Percentiles rank a stretch among this genome's conserved stretches.
Evolutionary conservation across 2,113 vertebrate species (phyloP).

Genomic region (Pollachius pollachius): DNA sequence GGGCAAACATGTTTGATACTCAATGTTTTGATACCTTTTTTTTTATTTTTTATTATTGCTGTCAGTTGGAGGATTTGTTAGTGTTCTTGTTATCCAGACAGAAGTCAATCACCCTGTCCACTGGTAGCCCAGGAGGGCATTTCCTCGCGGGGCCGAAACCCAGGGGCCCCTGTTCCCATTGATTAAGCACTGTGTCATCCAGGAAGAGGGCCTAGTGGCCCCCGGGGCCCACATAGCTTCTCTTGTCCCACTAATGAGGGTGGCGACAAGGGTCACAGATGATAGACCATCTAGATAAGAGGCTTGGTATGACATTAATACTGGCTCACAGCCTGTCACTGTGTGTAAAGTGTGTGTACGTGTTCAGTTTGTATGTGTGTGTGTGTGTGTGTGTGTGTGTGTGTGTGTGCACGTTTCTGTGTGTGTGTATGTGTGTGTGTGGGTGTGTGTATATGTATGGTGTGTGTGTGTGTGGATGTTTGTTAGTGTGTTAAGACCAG

Average conservation of each 20-base stretch:
- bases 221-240: conserved; percentile 51
- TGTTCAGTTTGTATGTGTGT: conserved; percentile 22
- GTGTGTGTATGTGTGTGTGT: too few species aligned
- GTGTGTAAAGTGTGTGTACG: conserved; percentile 8
- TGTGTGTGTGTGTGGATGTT: too few species aligned
- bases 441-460: too few species aligned
- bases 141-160: conserved; percentile 14
- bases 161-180: conserved; percentile 40
- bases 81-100: too few species aligned
- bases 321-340: conserved; percentile 56
- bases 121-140: not conserved
- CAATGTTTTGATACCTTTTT: too few species aligned
- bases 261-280: conserved; percentile 63
- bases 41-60: too few species aligned
- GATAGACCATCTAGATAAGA: conserved; percentile 68
- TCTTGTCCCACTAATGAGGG: conserved; percentile 66
- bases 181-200: conserved; percentile 60
- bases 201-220: conserved; percentile 41
- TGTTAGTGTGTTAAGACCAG: not conserved
- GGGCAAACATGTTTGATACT: too few species aligned
- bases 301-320: conserved; percentile 70
- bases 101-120: too few species aligned
- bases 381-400: conserved; percentile 28
- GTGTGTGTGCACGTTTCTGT: too few species aligned
- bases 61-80: too few species aligned